These are phyloP conservation scores for Sylvicola cinctus DNA, from an alignment of 2,888 invertebrate genomes.

Conservation along the genomic window DNA sequence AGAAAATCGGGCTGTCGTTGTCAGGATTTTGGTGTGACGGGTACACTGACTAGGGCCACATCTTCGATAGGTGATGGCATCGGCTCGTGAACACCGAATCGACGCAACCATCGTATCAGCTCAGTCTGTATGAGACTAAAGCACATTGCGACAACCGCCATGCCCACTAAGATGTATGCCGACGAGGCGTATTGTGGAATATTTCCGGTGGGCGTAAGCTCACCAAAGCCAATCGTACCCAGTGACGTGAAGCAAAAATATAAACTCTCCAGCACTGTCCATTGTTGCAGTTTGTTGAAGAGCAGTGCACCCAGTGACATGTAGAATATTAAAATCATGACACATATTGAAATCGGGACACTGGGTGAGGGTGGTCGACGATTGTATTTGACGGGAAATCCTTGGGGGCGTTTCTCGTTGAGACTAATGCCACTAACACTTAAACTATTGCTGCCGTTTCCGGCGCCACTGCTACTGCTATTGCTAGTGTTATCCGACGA, in stretches of 20 bases:
- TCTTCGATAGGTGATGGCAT: constrained; percentile 28
- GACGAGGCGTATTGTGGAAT: constrained; percentile 58
- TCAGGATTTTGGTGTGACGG: constrained; percentile 35
- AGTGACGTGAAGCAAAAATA: constrained; percentile 62
- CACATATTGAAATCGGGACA: constrained; percentile 73
- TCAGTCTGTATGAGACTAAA: constrained; percentile 71
- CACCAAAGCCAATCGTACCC: constrained; percentile 70
- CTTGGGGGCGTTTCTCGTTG: constrained; percentile 7
- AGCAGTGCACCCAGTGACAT: constrained; percentile 74
- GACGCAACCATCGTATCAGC: constrained; percentile 28
- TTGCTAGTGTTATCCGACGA: constrained; percentile 11
- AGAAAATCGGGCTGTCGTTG: constrained; percentile 27
- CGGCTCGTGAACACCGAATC: constrained; percentile 24
- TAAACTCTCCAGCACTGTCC: constrained; percentile 75
- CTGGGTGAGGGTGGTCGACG: constrained; percentile 19
- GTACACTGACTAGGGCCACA: constrained; percentile 28
- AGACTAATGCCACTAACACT: constrained; percentile 15
- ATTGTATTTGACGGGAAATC: background rate
- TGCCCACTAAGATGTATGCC: constrained; percentile 61
- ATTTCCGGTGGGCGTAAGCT: constrained; percentile 46
- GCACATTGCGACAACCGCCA: constrained; percentile 73
- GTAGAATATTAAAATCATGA: constrained; percentile 69
- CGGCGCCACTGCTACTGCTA: constrained; percentile 18
- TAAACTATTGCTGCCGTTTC: constrained; percentile 9
- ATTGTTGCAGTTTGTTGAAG: constrained; percentile 77